These are phyloP conservation scores for Agrotis segetum DNA, from an alignment of 2,888 invertebrate genomes.

Conservation along the genomic window DNA sequence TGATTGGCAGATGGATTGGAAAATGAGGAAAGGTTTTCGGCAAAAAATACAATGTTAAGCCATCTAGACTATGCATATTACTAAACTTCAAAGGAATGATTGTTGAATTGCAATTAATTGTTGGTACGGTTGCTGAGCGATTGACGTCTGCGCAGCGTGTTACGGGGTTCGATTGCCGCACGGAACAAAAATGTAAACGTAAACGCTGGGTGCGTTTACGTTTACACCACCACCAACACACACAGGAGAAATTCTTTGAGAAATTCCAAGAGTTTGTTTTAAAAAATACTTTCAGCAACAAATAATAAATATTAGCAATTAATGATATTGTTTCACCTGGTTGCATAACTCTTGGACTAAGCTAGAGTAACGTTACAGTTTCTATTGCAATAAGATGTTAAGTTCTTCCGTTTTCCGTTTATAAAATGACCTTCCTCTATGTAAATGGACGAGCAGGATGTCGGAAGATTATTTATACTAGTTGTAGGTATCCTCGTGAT, in stretches of 20 bases:
- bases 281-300: too few relatives aligned
- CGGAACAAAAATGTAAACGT: too few relatives aligned
- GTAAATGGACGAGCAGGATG: background rate
- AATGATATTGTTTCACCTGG: background rate
- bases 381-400: background rate
- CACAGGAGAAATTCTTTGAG: too few relatives aligned
- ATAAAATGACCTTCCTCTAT: background rate
- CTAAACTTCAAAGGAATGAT: too few relatives aligned
- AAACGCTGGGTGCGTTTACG: too few relatives aligned
- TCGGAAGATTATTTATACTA: background rate
- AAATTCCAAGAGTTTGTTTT: too few relatives aligned
- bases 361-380: background rate
- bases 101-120: too few relatives aligned
- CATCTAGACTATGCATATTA: too few relatives aligned
- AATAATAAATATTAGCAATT: background rate
- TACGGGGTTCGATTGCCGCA: too few relatives aligned
- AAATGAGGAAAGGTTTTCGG: background rate
- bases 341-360: background rate
- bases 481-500: background rate
- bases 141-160: too few relatives aligned
- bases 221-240: too few relatives aligned
- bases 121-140: too few relatives aligned
- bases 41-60: background rate
- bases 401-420: background rate
- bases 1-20: background rate